A percentile compares a stretch with the other conserved stretches of the same genome.
Conservation (phyloP, 2,888 invertebrate species). For the Lithophane leautieri region DNA sequence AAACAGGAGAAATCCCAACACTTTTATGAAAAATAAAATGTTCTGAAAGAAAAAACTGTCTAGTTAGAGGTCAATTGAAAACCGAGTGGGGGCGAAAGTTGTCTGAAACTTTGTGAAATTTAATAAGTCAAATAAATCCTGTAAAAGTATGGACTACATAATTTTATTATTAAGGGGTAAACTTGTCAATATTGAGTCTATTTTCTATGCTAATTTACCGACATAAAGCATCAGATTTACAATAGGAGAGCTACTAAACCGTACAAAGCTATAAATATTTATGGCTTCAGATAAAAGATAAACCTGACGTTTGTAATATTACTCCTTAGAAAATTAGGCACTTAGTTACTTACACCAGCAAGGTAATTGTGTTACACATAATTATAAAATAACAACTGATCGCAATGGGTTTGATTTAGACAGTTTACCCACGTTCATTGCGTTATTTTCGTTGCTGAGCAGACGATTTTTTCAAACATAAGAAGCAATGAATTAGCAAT, state of each 20-base stretch:
- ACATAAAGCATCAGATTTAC: not conserved
- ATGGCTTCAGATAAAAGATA: not conserved
- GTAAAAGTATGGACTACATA: not conserved
- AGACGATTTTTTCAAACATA: no score
- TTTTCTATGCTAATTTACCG: no score
- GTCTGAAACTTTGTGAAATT: constrained; percentile 11
- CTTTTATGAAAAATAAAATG: constrained; percentile 1
- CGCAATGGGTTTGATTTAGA: no score
- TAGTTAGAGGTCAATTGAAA: constrained; percentile 16
- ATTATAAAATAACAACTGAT: no score
- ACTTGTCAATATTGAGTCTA: no score
- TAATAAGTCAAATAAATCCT: not conserved
- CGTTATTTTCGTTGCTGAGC: no score
- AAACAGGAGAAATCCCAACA: not conserved
- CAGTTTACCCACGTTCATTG: no score
- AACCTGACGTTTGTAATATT: not conserved
- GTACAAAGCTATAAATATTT: not conserved
- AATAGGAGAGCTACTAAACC: not conserved
- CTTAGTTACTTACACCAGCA: no score
- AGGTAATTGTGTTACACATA: no score
- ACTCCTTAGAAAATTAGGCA: not conserved
- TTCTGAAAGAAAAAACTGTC: constrained; percentile 4
- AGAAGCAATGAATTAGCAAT: no score
- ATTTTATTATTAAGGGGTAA: not conserved
- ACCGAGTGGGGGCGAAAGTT: not conserved